phyloP scores from a whole-genome alignment of 2,888 invertebrate species.

The Notodonta dromedarius region DNA sequence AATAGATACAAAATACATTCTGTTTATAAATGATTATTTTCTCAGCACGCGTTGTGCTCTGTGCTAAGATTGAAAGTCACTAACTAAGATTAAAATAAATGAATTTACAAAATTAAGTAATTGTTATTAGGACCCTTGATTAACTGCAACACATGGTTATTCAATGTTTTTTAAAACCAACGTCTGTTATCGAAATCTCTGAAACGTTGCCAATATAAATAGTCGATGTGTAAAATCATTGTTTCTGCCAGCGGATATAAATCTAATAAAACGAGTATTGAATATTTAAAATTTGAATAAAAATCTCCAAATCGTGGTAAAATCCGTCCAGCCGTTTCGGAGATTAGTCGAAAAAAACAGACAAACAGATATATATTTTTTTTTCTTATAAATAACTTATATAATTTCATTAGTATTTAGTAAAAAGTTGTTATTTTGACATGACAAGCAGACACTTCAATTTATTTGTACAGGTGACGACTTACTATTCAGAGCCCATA shows the following conservation, averaged over 20 bases:
- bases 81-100: neutral
- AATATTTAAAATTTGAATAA: constrained; percentile 22
- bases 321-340: no score
- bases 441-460: no score
- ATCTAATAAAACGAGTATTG: constrained; percentile 28
- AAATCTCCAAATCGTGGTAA: neutral
- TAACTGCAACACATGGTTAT: constrained; percentile 37
- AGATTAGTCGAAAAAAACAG: no score
- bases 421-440: no score
- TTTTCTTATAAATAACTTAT: no score
- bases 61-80: neutral
- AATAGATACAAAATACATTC: neutral
- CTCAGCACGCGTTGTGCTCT: neutral
- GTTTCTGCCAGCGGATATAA: constrained; percentile 33
- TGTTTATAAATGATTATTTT: neutral
- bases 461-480: constrained; percentile 26
- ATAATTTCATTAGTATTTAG: no score
- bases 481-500: constrained; percentile 90
- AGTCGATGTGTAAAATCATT: constrained; percentile 43
- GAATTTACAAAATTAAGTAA: constrained; percentile 4
- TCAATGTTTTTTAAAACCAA: constrained; percentile 51
- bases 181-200: constrained; percentile 61
- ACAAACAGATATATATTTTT: no score
- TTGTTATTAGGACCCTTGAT: constrained; percentile 21
- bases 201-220: constrained; percentile 62